phyloP scores from a whole-genome alignment of 2,888 invertebrate genomes.

The Ichneumoninae sp. region DNA sequence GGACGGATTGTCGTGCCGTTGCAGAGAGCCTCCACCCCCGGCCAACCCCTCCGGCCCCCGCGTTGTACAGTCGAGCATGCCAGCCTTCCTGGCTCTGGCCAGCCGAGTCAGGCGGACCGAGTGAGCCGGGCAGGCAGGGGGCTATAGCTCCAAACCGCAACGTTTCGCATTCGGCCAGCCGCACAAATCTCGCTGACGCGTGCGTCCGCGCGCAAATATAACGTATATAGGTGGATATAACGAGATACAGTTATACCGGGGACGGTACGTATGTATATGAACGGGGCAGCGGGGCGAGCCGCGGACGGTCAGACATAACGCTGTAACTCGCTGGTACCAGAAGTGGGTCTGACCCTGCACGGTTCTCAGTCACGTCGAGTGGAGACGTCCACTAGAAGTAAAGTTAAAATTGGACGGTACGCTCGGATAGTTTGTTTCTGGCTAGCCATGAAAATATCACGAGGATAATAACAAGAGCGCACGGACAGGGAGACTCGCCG shows the following conservation, averaged over 20 bases:
- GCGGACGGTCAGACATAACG: conserved; percentile 33
- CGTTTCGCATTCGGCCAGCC: conserved; percentile 77
- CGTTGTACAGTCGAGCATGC: conserved; percentile 29
- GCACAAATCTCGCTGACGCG: conserved; percentile 78
- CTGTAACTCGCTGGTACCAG: conserved; percentile 24
- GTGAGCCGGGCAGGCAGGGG: conserved; percentile 53
- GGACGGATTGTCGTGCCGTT: conserved; percentile 61
- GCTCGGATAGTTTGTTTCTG: conserved; percentile 37
- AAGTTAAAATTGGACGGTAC: conserved; percentile 55
- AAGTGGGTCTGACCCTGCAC: not conserved
- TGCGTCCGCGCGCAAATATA: conserved; percentile 64
- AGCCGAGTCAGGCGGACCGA: conserved; percentile 64
- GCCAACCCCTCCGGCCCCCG: conserved; percentile 1
- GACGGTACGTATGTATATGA: conserved; percentile 13
- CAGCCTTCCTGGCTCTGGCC: conserved; percentile 57
- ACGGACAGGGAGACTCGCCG: not conserved
- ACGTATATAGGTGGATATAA: conserved; percentile 34
- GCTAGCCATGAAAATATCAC: conserved; percentile 23
- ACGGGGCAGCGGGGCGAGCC: conserved; percentile 3
- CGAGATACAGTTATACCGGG: conserved; percentile 23
- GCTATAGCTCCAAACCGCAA: conserved; percentile 71
- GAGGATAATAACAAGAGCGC: conserved; percentile 21
- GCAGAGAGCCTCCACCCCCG: conserved; percentile 22
- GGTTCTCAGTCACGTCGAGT: conserved; percentile 35
- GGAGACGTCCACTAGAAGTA: conserved; percentile 19